These are phyloP conservation scores for Taxidea taxus DNA, from an alignment of 2,113 vertebrate species.

Conservation along the genomic window DNA sequence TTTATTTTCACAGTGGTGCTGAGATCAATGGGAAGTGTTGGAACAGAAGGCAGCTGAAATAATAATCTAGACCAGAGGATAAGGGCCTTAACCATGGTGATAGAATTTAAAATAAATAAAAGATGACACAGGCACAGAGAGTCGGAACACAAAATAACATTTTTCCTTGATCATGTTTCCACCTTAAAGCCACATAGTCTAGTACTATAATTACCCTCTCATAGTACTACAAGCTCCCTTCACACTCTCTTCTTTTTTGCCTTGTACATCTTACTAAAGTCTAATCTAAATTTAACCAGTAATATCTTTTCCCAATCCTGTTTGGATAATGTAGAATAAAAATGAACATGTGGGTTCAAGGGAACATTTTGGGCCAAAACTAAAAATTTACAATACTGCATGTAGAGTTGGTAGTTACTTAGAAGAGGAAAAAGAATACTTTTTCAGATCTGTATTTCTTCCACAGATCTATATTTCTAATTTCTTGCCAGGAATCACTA, in stretches of 20 bases:
- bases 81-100: too few species aligned
- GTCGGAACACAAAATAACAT: not conserved
- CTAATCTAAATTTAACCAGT: not conserved
- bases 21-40: not conserved
- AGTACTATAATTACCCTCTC: not conserved
- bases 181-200: fast-evolving
- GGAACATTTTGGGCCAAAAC: not conserved
- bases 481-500: not conserved
- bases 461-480: not conserved
- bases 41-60: not conserved
- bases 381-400: not conserved
- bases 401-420: not conserved
- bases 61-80: not conserved
- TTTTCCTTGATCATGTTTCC: not conserved
- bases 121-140: fast-evolving
- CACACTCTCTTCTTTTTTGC: not conserved
- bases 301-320: not conserved
- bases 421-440: not conserved
- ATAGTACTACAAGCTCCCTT: fast-evolving
- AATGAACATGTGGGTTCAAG: not conserved
- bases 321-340: not conserved
- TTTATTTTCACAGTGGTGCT: not conserved
- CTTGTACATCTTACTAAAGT: too few species aligned
- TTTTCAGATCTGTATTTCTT: not conserved
- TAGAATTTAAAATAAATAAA: not conserved